Conservation (phyloP, 2,797 vertebrate species). For the Acridotheres tristis region DNA sequence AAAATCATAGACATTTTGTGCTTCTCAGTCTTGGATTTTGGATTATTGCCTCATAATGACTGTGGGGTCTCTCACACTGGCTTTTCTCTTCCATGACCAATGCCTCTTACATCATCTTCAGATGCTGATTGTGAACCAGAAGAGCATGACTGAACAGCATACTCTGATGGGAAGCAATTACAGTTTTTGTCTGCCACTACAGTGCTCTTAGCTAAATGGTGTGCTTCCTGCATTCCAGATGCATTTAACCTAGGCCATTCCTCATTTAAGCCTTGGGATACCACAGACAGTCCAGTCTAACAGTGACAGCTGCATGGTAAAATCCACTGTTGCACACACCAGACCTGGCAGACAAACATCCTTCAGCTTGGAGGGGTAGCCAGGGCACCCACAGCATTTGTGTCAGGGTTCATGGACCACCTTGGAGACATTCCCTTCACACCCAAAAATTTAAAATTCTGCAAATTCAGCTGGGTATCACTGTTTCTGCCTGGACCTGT, state of each 20-base stretch:
- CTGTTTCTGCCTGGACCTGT: not conserved
- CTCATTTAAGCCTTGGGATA: not conserved
- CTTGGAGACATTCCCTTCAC: not conserved
- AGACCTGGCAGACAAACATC: not conserved
- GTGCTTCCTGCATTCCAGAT: not conserved
- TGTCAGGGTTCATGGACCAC: not conserved
- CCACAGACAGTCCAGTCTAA: not conserved
- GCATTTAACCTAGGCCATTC: not conserved
- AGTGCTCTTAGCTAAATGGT: not conserved
- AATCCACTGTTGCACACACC: not conserved
- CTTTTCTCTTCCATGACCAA: not conserved
- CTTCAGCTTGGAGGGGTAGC: not conserved
- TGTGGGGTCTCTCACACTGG: not conserved
- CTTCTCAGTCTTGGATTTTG: not conserved
- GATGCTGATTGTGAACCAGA: not conserved
- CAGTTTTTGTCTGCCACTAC: not conserved
- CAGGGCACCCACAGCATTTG: not conserved
- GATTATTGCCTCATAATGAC: not conserved
- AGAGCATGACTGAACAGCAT: not conserved
- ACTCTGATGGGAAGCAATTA: not conserved
- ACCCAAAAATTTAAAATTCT: not conserved
- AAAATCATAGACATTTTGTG: not conserved
- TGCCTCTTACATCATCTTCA: not conserved
- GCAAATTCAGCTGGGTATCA: not conserved
- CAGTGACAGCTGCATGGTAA: not conserved